A percentile compares a stretch with the other conserved stretches of the same genome.
phyloP scores from a whole-genome alignment of 2,113 vertebrate species.

The Acrocephalus kingi region DNA sequence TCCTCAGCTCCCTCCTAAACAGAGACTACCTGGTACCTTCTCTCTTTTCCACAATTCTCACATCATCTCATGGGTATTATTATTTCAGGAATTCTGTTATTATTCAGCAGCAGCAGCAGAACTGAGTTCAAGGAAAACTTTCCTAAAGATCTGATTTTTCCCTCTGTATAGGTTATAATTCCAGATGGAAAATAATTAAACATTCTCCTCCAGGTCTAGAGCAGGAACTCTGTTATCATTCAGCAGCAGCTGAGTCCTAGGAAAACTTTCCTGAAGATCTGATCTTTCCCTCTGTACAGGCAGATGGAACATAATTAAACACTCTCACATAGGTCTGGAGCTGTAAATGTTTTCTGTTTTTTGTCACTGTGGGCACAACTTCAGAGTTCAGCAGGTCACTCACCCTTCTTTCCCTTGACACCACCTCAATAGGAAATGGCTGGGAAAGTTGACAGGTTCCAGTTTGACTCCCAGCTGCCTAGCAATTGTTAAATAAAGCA shows the following conservation, averaged over 20 bases:
- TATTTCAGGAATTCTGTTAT: neutral
- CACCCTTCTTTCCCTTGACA: constrained; percentile 88
- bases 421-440: constrained; percentile 95
- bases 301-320: neutral
- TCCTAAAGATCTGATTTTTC: neutral
- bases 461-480: constrained; percentile 86
- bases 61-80: neutral
- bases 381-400: neutral
- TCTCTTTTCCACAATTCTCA: neutral
- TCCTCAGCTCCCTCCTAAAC: neutral
- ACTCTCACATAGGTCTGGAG: neutral
- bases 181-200: neutral
- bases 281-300: neutral
- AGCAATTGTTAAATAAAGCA: constrained; percentile 93
- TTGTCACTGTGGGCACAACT: neutral
- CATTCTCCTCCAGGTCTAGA: neutral
- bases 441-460: constrained; percentile 97
- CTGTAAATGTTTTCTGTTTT: neutral
- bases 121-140: neutral
- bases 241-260: neutral
- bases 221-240: neutral
- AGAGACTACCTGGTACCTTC: neutral
- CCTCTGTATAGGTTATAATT: neutral
- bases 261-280: neutral
- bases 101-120: neutral